These are phyloP conservation scores for Anseranas semipalmata DNA, from an alignment of 2,113 vertebrate species.

Conservation along the genomic window DNA sequence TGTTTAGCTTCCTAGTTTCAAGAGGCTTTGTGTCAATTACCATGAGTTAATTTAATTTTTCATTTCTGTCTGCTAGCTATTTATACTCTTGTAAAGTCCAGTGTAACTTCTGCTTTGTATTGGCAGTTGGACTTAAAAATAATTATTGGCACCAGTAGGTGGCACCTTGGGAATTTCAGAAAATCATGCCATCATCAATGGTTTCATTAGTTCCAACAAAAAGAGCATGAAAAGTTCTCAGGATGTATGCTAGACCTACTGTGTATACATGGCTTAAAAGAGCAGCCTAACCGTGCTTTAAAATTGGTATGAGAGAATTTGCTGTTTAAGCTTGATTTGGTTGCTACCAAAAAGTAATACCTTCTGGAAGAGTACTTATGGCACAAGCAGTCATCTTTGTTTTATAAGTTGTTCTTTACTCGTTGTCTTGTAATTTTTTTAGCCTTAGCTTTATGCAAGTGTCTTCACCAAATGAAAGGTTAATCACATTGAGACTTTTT, in stretches of 20 bases:
- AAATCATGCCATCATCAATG: background rate
- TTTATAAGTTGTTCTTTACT: background rate
- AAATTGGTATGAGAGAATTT: background rate
- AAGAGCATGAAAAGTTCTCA: background rate
- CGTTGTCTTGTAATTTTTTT: no score
- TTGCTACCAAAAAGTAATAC: background rate
- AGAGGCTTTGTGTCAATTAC: background rate
- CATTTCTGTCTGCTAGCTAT: background rate
- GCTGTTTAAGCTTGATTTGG: background rate
- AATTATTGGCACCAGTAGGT: constrained; percentile 24
- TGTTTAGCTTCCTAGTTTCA: background rate
- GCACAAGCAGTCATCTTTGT: background rate
- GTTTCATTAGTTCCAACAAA: background rate
- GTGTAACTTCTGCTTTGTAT: background rate
- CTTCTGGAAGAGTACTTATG: background rate
- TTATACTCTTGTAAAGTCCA: background rate
- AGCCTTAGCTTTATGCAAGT: background rate
- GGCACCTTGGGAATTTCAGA: constrained; percentile 31
- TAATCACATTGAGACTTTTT: background rate
- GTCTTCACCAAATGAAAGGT: background rate
- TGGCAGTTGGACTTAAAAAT: background rate
- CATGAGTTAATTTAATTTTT: background rate
- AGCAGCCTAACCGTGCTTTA: background rate
- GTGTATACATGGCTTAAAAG: background rate
- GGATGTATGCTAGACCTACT: background rate